A percentile compares a stretch with the other conserved stretches of the same genome.
These are phyloP conservation scores for Porites australiensis DNA, from an alignment of 64 coral and sea anemone genomes.

Conservation along the genomic window DNA sequence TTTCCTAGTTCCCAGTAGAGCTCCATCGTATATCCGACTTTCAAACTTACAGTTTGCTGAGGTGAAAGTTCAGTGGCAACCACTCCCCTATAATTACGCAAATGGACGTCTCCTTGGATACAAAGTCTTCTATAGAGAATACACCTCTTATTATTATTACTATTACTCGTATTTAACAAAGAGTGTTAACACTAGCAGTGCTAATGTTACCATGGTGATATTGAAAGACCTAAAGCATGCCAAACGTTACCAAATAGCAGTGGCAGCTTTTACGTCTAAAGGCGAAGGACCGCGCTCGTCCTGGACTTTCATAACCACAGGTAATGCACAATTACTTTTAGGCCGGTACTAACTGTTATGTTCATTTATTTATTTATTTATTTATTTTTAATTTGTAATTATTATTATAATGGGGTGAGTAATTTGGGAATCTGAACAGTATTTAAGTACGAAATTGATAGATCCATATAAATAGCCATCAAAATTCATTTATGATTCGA, in stretches of 20 bases:
- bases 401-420: too few relatives aligned
- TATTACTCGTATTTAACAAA: background rate
- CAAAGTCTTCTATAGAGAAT: background rate
- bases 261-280: conserved; percentile 3
- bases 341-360: too few relatives aligned
- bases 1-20: conserved; percentile 20
- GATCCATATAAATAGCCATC: too few relatives aligned
- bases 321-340: too few relatives aligned
- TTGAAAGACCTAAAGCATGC: background rate
- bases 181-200: background rate
- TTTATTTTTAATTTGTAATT: too few relatives aligned
- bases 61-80: background rate
- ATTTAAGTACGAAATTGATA: too few relatives aligned
- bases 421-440: too few relatives aligned
- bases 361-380: too few relatives aligned
- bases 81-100: background rate
- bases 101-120: background rate
- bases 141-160: background rate
- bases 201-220: background rate
- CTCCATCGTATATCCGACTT: background rate
- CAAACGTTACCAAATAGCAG: background rate
- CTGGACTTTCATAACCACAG: background rate
- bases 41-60: background rate
- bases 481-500: too few relatives aligned
- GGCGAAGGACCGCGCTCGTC: background rate